Base-by-base conservation (phyloP, 2,113 vertebrate species). In the Marmota flaviventris region DNA sequence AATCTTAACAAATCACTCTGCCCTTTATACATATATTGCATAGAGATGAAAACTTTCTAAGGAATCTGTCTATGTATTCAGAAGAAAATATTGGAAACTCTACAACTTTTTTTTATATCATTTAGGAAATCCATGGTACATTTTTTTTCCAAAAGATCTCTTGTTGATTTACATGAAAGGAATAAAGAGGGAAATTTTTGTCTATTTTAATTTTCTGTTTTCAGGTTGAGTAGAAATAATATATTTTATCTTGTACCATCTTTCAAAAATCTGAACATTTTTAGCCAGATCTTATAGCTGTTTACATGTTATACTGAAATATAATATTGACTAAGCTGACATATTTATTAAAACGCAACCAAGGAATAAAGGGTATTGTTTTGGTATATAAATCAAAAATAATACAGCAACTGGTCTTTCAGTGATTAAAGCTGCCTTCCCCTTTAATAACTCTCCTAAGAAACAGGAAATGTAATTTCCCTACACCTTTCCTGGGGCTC, bases 381-480 rank as follows among this genome's bases (percentile, higher is more conserved):
- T 98, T 85, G 48, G 90, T 97, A 85, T 67, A 98, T 92, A 98
- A 98, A 98, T 97, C 34, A 98, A 98, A 95, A 98, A 98, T 97
- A 97, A 98, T 45, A 89, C 90, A 97, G 75, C 93, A 98, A 98
- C 97, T 83, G 8, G 78, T 95, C 88, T 98, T 98, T 96, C 90
- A 85, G 97, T 98, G 96, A 97, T 79, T 78, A 96, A 98, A 98
- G 93, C 98, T 98, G 98, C 95, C 97, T 98, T 98, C 96, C 96
- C 98, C 97, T 98, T 98, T 97, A 98, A 98, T 97, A 98, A 93
- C 97, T 98, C 97, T 97, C 96, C 93, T 65, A 96, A 8, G 29
- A 97, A 99, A 96, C 97, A 98, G 97, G 97, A 98, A 99, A 98
- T 97, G 97, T 96, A 94, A 96, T 95, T 98, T 98, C 97, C 98